phyloP scores from a whole-genome alignment of 2,797 vertebrate species.

The Nasua narica region DNA sequence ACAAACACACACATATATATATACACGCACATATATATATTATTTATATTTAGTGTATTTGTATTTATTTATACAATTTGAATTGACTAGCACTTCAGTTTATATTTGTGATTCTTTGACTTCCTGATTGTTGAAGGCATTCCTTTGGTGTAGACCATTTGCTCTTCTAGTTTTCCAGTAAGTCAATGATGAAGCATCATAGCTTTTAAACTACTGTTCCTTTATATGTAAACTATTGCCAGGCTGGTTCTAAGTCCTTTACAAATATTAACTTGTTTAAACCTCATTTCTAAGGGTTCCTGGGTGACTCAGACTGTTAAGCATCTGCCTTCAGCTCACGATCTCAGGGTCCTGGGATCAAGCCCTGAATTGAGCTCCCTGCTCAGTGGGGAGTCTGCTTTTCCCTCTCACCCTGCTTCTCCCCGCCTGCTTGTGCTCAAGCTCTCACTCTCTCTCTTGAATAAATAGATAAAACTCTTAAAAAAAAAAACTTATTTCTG shows the following conservation, averaged over 20 bases:
- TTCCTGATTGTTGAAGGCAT: not conserved
- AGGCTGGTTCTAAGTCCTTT: not conserved
- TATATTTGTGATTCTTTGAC: constrained; percentile 31
- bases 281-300: not conserved
- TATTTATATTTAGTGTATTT: constrained; percentile 16
- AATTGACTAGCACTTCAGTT: not conserved
- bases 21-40: too few species aligned
- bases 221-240: not conserved
- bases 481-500: not conserved
- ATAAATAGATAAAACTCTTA: not conserved
- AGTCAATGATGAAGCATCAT: not conserved
- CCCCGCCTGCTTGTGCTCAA: not conserved
- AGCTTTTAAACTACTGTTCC: not conserved
- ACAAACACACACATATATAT: too few species aligned
- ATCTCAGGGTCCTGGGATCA: not conserved
- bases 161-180: not conserved
- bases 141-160: not conserved
- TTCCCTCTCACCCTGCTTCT: not conserved
- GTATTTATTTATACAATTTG: not conserved
- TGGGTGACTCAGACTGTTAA: not conserved
- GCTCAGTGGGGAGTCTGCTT: not conserved
- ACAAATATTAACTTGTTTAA: not conserved
- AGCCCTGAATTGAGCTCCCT: not conserved
- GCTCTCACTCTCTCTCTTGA: not conserved
- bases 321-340: not conserved